Base-by-base conservation (phyloP, 2,888 invertebrate species). In the Monochamus alternatus region DNA sequence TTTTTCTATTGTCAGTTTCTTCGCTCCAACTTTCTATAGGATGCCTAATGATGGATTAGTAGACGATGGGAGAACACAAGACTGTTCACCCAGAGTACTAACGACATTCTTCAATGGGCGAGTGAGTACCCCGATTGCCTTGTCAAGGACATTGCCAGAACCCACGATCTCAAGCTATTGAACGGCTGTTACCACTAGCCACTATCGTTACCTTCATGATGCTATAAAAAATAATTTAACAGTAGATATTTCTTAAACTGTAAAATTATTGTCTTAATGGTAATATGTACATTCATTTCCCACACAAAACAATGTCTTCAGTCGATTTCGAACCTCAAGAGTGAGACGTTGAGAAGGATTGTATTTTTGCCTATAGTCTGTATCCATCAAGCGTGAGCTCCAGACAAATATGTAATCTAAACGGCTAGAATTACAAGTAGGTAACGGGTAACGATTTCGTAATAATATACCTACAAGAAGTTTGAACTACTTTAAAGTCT, bases 381-480 rank as follows among this genome's bases (percentile, higher is more conserved):
- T 55, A 55, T 55, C 55, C 55, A 55, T 55, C 14, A 55, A 55
- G 55, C 55, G 55, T 55, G 55, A 55, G 55, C 3, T 14, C 55
- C n/a, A 55, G 14, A 55, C 55, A 22, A 55, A n/a, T 55, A 55
- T 14, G 55, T 55, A 55, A 55, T 55, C 55, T 14, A 22, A 55
- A 14, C 55, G 55, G 14, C 55, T 55, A 55, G 55, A 55, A 55
- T 55, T 55, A 55, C 55, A 55, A 55, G 14, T 55, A 55, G 22
- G 55, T 55, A 55, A 55, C 55, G n/a, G 55, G 55, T 55, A 55
- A 55, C 55, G 55, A 55, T 55, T 14, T 12, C n/a, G 55, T 55
- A 55, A 55, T 14, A 55, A 55, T 55, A 55, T 55, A 38, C 38
- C 38, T 38, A 38, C 38, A 7, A 38, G 5, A 22, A 22, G n/a